These are phyloP conservation scores for Sula dactylatra DNA, from an alignment of 2,113 vertebrate genomes.

Conservation along the genomic window DNA sequence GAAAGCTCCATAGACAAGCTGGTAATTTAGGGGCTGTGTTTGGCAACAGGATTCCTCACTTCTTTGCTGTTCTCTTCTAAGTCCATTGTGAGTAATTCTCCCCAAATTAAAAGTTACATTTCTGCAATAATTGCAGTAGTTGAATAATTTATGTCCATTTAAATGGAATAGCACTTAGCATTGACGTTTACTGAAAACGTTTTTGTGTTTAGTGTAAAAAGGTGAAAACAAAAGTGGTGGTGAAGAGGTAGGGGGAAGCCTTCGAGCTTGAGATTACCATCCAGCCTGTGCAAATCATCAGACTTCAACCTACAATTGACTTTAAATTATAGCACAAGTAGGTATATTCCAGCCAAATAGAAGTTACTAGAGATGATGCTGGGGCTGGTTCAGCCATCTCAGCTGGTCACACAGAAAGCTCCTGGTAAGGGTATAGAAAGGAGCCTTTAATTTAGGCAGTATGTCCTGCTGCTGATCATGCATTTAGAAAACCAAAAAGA, in stretches of 20 bases:
- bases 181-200: slow-evolving; percentile 44
- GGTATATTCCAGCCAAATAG: neutral
- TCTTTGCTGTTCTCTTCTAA: slow-evolving; percentile 15
- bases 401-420: neutral
- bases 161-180: slow-evolving; percentile 13
- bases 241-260: neutral
- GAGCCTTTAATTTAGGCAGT: neutral
- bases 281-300: neutral
- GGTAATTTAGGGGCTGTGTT: slow-evolving; percentile 32
- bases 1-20: neutral
- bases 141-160: slow-evolving; percentile 64
- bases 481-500: neutral
- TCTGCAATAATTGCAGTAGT: slow-evolving; percentile 59
- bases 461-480: neutral
- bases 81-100: neutral
- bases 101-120: slow-evolving; percentile 67
- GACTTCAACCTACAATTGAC: neutral
- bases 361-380: neutral
- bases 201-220: slow-evolving; percentile 23
- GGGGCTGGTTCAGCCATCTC: neutral
- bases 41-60: slow-evolving; percentile 31
- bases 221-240: neutral
- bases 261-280: neutral
- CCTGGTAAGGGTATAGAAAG: neutral
- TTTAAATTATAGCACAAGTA: neutral